These are phyloP conservation scores for Hybos culiciformis DNA, from an alignment of 2,888 invertebrate species.

Conservation along the genomic window DNA sequence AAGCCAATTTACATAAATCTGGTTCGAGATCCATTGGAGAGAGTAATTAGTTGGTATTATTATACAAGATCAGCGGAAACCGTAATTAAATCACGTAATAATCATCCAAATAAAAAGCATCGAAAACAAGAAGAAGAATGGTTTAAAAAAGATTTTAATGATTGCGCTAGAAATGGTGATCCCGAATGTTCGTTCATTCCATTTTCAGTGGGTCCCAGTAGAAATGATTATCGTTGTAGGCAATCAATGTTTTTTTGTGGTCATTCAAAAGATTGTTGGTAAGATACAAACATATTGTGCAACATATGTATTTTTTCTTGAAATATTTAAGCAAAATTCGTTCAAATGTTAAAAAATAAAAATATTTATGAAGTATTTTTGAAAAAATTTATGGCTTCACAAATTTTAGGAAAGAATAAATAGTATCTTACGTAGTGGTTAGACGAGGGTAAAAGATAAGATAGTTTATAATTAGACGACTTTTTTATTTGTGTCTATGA, in stretches of 20 bases:
- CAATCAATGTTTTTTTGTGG: slow-evolving; percentile 85
- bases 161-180: slow-evolving; percentile 65
- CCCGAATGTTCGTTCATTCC: slow-evolving; percentile 61
- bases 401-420: not conserved
- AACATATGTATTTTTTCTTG: not conserved
- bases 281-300: slow-evolving; percentile 25
- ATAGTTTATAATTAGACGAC: too few relatives aligned
- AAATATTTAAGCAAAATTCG: too few relatives aligned
- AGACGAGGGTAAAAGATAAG: too few relatives aligned
- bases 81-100: too few relatives aligned
- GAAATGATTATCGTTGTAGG: slow-evolving; percentile 55
- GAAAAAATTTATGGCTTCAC: not conserved
- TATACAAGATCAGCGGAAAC: slow-evolving; percentile 79
- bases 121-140: too few relatives aligned
- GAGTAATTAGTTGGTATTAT: slow-evolving; percentile 82
- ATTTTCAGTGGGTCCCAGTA: not conserved
- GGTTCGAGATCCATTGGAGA: slow-evolving; percentile 75
- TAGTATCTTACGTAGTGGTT: too few relatives aligned
- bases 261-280: slow-evolving; percentile 65
- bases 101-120: slow-evolving; percentile 14
- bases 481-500: too few relatives aligned
- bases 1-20: slow-evolving; percentile 77
- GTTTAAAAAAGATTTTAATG: slow-evolving; percentile 52
- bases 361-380: not conserved
- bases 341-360: too few relatives aligned